Evolutionary conservation across 2,113 vertebrate genomes (phyloP).

Genomic region (Bambusicola thoracicus): DNA sequence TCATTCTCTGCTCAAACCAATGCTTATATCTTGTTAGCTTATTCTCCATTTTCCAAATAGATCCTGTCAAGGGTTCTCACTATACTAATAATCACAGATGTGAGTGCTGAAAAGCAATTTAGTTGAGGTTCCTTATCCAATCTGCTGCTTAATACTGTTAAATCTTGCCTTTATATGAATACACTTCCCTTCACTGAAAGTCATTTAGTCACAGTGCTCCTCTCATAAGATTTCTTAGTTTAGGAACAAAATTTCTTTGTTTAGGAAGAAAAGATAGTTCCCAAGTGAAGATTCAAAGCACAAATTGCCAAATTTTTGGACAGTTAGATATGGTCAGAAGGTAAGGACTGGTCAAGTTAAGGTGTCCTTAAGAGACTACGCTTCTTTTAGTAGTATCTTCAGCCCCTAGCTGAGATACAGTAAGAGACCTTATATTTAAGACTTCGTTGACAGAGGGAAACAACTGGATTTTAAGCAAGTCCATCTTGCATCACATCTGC

Average conservation of each 20-base stretch:
- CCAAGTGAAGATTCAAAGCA: neutral
- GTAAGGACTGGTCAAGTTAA: neutral
- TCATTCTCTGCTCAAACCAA: neutral
- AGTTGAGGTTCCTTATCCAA: neutral
- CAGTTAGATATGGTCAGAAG: neutral
- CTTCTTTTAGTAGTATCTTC: neutral
- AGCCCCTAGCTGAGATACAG: neutral
- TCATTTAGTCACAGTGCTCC: neutral
- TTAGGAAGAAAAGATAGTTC: neutral
- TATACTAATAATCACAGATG: neutral
- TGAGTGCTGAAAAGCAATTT: neutral
- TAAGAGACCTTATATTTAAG: neutral
- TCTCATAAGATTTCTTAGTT: neutral
- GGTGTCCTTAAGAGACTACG: neutral
- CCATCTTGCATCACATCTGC: neutral
- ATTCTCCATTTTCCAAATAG: neutral
- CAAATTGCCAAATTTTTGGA: neutral
- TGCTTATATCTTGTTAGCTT: neutral
- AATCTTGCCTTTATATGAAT: neutral
- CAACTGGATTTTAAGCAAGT: neutral
- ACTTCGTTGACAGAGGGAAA: neutral
- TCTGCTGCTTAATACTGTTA: neutral
- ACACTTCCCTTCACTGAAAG: neutral
- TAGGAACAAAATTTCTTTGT: too few relatives aligned
- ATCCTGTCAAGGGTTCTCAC: neutral